Conservation (phyloP, 2,888 invertebrate species). For the Polymixis flavicincta region DNA sequence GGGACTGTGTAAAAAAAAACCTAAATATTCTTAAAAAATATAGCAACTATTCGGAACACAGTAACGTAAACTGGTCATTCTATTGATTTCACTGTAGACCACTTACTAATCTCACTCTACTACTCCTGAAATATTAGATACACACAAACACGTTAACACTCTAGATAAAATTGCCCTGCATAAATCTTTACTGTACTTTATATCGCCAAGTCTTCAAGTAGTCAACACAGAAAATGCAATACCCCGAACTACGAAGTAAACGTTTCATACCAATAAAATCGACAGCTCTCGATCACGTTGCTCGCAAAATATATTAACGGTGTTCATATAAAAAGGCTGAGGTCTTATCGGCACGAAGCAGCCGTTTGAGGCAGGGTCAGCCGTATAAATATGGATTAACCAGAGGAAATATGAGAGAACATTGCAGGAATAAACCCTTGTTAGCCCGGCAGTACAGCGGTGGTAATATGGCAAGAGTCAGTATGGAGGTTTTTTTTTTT, state of each 20-base stretch:
- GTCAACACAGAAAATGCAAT: slow-evolving; percentile 22
- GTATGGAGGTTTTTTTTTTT: neutral
- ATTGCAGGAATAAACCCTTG: slow-evolving; percentile 76
- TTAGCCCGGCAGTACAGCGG: slow-evolving; percentile 66
- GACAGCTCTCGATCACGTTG: slow-evolving; percentile 60
- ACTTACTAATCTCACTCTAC: neutral
- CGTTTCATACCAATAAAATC: slow-evolving; percentile 58
- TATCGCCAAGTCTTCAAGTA: neutral
- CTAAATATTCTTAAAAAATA: too few species aligned
- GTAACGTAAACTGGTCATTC: too few species aligned
- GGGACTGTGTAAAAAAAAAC: too few species aligned
- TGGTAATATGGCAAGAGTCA: slow-evolving; percentile 37
- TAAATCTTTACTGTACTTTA: slow-evolving; percentile 3
- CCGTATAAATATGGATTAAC: slow-evolving; percentile 88
- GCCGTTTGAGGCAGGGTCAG: slow-evolving; percentile 80
- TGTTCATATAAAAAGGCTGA: slow-evolving; percentile 67
- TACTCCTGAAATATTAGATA: neutral
- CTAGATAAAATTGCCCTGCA: neutral
- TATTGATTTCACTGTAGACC: too few species aligned
- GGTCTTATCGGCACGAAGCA: slow-evolving; percentile 66
- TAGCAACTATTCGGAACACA: too few species aligned
- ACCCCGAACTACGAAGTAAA: slow-evolving; percentile 46
- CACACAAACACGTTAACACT: neutral
- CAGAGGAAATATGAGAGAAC: slow-evolving; percentile 81
- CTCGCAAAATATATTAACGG: slow-evolving; percentile 65